Base-by-base conservation (phyloP, 2,797 vertebrate species). In the Oreochromis mossambicus region DNA sequence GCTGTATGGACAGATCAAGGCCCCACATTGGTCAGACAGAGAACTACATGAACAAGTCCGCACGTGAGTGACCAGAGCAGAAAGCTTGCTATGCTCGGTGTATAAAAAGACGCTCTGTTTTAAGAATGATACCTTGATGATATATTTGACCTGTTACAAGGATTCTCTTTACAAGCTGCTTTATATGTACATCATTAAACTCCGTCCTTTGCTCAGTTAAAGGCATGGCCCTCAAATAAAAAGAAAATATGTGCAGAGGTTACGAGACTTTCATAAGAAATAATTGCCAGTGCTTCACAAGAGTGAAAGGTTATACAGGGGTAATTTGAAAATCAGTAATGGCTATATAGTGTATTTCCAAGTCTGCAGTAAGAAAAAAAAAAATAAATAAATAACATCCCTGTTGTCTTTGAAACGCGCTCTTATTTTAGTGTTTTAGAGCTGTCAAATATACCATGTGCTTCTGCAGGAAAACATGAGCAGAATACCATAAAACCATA, bases 1-100 rank as follows among this genome's bases (percentile, higher is more conserved):
- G 84, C 95, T 99, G 3, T 99, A 99, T 0, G 98, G 97, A 34
- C 97, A 98, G 94, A 98, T 99, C 92, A 99, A 99, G 88, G 97
- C 97, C 50, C 98, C 98, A 17, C 96, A 98, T 6, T 99, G 98
- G 97, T 96, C 95, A 38, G 92, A 68, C 13, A 84, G 92, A 24
- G 95, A 98, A 86, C 96, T 99, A 83, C 94, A 90, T 0, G 95
- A 97, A 50, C 97, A 99, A 97, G 96, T 99, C 32, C 95, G 96
- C 93, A 97, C 93, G 99, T 99, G 94, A 87, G 93, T 92, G 63
- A 75, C 14, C 24, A 26, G 21, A 54, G 58, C 32, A 51, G 51
- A 55, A 17, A 68, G 6, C 17, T 21, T 36, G 15, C 52, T 76
- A 8, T 7, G 21, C 14, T 43, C 13, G 34, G 11, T 29, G 29